Percentiles rank a stretch among this genome's conserved stretches.
Conservation (phyloP, 2,888 invertebrate genomes). For the Hoplodrina blanda region DNA sequence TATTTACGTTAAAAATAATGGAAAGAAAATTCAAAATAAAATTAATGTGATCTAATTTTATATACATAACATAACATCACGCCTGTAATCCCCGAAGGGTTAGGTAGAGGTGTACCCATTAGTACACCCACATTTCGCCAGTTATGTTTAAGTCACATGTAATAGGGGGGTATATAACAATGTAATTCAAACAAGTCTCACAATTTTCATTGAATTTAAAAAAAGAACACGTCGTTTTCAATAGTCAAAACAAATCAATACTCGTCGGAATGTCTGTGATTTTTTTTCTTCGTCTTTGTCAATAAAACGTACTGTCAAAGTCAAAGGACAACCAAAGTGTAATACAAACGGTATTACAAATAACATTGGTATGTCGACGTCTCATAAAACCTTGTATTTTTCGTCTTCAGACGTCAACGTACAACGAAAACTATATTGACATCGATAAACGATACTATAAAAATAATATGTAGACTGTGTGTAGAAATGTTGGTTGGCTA, state of each 20-base stretch:
- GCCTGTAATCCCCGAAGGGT: no score
- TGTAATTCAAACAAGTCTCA: no score
- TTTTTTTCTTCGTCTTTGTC: constrained; percentile 16
- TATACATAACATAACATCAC: no score
- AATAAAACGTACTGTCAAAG: constrained; percentile 38
- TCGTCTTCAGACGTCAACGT: background rate
- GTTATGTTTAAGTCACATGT: no score
- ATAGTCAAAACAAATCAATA: background rate
- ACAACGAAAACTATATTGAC: constrained; percentile 6
- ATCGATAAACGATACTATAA: background rate
- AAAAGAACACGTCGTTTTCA: background rate
- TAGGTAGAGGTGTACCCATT: no score
- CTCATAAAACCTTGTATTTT: constrained; percentile 31
- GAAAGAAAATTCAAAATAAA: no score
- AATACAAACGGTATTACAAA: constrained; percentile 47
- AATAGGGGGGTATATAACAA: no score
- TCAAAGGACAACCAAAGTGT: constrained; percentile 19
- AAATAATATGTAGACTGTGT: background rate
- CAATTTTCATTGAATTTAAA: no score
- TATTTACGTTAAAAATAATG: no score
- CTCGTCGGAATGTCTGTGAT: constrained; percentile 4
- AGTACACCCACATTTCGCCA: no score
- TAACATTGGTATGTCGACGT: constrained; percentile 21
- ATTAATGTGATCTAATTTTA: no score
- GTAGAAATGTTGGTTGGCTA: no score